Conservation (phyloP, 2,888 invertebrate species). For the Dastarcus helophoroides region DNA sequence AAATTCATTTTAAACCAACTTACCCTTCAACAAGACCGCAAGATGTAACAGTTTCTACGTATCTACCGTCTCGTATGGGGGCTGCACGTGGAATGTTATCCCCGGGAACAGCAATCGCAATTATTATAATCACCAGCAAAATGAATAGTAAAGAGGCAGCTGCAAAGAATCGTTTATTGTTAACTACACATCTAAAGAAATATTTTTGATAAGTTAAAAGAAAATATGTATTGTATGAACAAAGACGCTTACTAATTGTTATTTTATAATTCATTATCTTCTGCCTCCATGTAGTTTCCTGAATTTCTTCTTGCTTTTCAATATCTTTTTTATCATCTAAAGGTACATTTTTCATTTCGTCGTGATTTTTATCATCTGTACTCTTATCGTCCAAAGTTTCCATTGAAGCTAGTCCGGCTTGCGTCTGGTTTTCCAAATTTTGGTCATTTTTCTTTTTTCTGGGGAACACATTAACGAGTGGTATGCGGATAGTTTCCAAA, state of each 20-base stretch:
- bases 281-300: slow-evolving; percentile 43
- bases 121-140: slow-evolving; percentile 49
- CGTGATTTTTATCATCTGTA: slow-evolving; percentile 51
- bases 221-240: not conserved
- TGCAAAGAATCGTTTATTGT: slow-evolving; percentile 30
- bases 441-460: slow-evolving; percentile 32
- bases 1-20: slow-evolving; percentile 17
- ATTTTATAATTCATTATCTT: slow-evolving; percentile 55
- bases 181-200: not conserved
- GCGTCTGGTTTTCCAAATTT: slow-evolving; percentile 34
- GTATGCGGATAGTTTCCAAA: slow-evolving; percentile 50
- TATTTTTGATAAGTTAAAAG: not conserved
- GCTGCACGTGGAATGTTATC: slow-evolving; percentile 38
- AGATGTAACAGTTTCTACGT: slow-evolving; percentile 58
- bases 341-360: slow-evolving; percentile 64
- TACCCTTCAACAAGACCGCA: slow-evolving; percentile 75
- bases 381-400: slow-evolving; percentile 68
- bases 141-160: slow-evolving; percentile 49
- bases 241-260: slow-evolving; percentile 45
- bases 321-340: slow-evolving; percentile 47
- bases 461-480: slow-evolving; percentile 47
- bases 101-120: slow-evolving; percentile 50
- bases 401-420: slow-evolving; percentile 67
- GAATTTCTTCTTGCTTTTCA: slow-evolving; percentile 36
- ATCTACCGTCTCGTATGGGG: slow-evolving; percentile 61